A percentile compares a stretch with the other conserved stretches of the same genome.
These are phyloP conservation scores for Nannoperca australis DNA, from an alignment of 2,797 vertebrate species.

Conservation along the genomic window DNA sequence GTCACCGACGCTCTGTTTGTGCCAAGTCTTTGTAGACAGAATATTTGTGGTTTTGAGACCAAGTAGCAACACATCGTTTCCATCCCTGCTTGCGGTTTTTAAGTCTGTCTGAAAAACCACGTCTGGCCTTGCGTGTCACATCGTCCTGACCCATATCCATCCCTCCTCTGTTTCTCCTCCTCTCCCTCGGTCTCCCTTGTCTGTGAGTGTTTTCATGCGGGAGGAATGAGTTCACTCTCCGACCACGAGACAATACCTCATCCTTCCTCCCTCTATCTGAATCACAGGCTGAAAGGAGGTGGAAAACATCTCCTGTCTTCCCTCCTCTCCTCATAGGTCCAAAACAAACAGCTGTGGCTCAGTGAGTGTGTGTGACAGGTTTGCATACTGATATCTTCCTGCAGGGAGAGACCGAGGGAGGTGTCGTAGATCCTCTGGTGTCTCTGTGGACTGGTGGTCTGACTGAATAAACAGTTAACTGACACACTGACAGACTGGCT, in stretches of 20 bases:
- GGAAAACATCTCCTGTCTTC: constrained; percentile 69
- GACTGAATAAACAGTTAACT: neutral
- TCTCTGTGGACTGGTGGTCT: constrained; percentile 14
- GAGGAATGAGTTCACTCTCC: constrained; percentile 75
- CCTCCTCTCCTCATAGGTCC: constrained; percentile 34
- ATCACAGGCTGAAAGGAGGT: constrained; percentile 65
- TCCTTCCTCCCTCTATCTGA: constrained; percentile 68
- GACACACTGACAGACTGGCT: neutral
- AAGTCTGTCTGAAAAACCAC: constrained; percentile 70
- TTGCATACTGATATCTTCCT: constrained; percentile 24
- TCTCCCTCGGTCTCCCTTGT: constrained; percentile 35
- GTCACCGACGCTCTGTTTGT: constrained; percentile 51
- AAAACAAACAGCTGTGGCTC: constrained; percentile 69
- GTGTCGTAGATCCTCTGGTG: neutral
- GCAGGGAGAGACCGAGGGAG: constrained; percentile 24
- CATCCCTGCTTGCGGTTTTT: constrained; percentile 62
- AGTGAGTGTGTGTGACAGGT: constrained; percentile 40
- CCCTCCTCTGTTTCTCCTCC: constrained; percentile 25
- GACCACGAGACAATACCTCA: constrained; percentile 83
- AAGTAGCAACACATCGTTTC: constrained; percentile 70
- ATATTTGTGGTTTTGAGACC: constrained; percentile 66
- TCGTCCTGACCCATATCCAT: constrained; percentile 73
- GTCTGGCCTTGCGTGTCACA: constrained; percentile 70
- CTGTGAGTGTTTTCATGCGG: constrained; percentile 54
- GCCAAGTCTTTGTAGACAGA: constrained; percentile 57